Conservation (phyloP, 2,113 vertebrate species). For the Cryptomyrus ogoouensis region DNA sequence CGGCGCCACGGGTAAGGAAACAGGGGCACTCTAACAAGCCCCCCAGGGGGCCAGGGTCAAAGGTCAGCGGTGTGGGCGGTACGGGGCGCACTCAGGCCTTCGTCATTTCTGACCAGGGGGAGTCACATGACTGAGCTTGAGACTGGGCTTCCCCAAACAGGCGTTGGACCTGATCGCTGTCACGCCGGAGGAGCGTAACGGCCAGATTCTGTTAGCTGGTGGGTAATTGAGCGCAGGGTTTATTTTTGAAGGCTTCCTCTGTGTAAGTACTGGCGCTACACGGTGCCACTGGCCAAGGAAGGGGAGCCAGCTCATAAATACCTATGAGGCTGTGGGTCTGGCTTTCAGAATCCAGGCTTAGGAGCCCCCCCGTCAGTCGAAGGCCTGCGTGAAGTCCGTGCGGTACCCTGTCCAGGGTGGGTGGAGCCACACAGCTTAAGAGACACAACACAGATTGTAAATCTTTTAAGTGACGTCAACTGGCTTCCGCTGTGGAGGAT, state of each 20-base stretch:
- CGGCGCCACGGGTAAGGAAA: conserved; percentile 30
- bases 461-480: neutral
- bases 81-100: neutral
- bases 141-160: neutral
- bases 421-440: neutral
- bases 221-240: neutral
- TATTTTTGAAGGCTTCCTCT: conserved; percentile 10
- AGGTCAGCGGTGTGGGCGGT: neutral
- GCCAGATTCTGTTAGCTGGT: neutral
- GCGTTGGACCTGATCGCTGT: neutral
- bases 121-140: neutral
- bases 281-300: no score
- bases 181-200: neutral
- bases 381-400: neutral
- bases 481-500: neutral
- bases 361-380: neutral
- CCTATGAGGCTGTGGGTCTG: neutral
- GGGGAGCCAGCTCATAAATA: neutral
- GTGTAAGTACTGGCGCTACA: neutral
- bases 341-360: neutral
- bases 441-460: neutral
- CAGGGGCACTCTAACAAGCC: conserved; percentile 45
- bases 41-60: conserved; percentile 40
- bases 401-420: neutral
- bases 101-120: neutral